Evolutionary conservation across 2,113 vertebrate genomes (phyloP).

Genomic region (Sus scrofa): DNA sequence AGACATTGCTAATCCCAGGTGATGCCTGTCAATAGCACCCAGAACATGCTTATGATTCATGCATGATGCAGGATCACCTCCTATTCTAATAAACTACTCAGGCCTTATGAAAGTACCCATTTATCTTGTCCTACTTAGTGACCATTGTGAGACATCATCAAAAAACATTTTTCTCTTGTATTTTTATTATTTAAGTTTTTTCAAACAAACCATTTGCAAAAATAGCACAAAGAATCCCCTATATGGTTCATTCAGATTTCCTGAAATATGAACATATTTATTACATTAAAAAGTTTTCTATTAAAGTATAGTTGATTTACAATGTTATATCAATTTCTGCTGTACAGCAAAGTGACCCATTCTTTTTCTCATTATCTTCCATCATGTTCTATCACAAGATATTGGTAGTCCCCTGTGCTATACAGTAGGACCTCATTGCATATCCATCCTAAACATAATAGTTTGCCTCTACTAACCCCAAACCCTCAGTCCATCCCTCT

Average conservation of each 20-base stretch:
- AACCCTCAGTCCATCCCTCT: too few species aligned
- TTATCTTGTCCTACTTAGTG: conserved; percentile 15
- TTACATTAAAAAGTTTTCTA: not conserved
- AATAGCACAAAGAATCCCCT: conserved; percentile 1
- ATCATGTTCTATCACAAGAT: too few species aligned
- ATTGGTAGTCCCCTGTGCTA: too few species aligned
- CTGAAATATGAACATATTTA: conserved; percentile 45
- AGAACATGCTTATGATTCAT: not conserved
- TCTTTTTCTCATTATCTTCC: too few species aligned
- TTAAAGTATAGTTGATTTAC: too few species aligned
- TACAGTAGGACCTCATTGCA: too few species aligned
- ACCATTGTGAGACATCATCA: conserved; percentile 3
- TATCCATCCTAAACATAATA: too few species aligned
- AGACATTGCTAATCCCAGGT: conserved; percentile 58
- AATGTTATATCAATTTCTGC: too few species aligned
- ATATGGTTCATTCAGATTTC: not conserved
- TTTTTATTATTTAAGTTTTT: conserved; percentile 59
- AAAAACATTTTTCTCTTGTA: conserved; percentile 3
- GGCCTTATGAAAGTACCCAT: conserved; percentile 48
- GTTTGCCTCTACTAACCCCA: too few species aligned
- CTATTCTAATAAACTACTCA: not conserved
- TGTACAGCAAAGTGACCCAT: too few species aligned
- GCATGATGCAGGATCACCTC: not conserved
- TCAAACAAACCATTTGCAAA: conserved; percentile 15
- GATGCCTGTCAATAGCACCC: not conserved